phyloP scores from a whole-genome alignment of 2,888 invertebrate species.

The Boloria selene region DNA sequence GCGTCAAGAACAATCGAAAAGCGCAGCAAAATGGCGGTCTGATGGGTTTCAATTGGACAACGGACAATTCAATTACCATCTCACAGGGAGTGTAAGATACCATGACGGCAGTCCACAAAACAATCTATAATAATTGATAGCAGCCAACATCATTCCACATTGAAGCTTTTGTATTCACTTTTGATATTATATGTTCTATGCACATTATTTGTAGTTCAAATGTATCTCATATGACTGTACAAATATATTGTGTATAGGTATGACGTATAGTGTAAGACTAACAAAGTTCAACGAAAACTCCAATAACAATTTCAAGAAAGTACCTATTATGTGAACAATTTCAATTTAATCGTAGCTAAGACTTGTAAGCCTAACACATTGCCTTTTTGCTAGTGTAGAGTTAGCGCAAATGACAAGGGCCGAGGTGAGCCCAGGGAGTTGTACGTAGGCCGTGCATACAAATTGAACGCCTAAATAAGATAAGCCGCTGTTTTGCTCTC shows the following conservation, averaged over 20 bases:
- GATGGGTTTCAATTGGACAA: slow-evolving; percentile 31
- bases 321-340: slow-evolving; percentile 18
- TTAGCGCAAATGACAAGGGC: slow-evolving; percentile 41
- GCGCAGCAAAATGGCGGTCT: slow-evolving; percentile 27
- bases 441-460: slow-evolving; percentile 69
- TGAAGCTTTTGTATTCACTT: no score
- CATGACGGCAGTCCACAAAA: not conserved
- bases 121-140: not conserved
- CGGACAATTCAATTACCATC: slow-evolving; percentile 38
- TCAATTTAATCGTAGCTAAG: slow-evolving; percentile 15
- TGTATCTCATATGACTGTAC: no score
- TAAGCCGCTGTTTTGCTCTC: slow-evolving; percentile 39
- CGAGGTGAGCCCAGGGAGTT: slow-evolving; percentile 55
- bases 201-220: no score
- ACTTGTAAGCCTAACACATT: slow-evolving; percentile 15
- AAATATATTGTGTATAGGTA: no score
- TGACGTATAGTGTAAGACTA: no score
- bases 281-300: not conserved
- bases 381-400: slow-evolving; percentile 39
- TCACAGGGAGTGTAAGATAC: slow-evolving; percentile 6
- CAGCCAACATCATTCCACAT: no score
- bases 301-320: not conserved
- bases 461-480: slow-evolving; percentile 74
- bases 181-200: no score
- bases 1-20: slow-evolving; percentile 30